Percentiles rank a stretch among this genome's conserved stretches.
Conservation (phyloP, 2,797 vertebrate species). For the Acrossocheilus fasciatus region DNA sequence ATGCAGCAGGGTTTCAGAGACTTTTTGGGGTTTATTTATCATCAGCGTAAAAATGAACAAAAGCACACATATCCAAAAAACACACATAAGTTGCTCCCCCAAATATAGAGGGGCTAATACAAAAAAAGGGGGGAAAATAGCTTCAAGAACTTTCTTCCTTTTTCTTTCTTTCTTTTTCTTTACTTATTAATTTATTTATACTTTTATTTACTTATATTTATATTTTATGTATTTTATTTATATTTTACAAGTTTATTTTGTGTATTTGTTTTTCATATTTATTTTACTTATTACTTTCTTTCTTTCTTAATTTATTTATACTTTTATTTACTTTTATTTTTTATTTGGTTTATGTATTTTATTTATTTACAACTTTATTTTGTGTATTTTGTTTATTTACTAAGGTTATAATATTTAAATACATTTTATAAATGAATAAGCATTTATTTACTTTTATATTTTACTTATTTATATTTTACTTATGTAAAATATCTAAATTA, state of each 20-base stretch:
- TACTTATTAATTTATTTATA: no score
- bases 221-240: neutral
- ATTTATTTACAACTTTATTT: neutral
- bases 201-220: no score
- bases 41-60: neutral
- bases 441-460: neutral
- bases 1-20: conserved; percentile 22
- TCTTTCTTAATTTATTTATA: no score
- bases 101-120: neutral
- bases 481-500: neutral
- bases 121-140: neutral
- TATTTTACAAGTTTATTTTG: neutral
- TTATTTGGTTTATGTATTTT: neutral
- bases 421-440: no score
- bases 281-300: neutral
- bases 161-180: neutral
- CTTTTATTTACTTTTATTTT: neutral
- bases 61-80: neutral
- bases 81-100: neutral
- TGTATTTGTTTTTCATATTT: neutral
- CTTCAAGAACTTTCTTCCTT: neutral
- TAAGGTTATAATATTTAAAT: neutral
- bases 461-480: neutral
- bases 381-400: neutral
- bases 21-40: neutral